Conservation (phyloP, 2,888 invertebrate genomes). For the Embidobia sp. region DNA sequence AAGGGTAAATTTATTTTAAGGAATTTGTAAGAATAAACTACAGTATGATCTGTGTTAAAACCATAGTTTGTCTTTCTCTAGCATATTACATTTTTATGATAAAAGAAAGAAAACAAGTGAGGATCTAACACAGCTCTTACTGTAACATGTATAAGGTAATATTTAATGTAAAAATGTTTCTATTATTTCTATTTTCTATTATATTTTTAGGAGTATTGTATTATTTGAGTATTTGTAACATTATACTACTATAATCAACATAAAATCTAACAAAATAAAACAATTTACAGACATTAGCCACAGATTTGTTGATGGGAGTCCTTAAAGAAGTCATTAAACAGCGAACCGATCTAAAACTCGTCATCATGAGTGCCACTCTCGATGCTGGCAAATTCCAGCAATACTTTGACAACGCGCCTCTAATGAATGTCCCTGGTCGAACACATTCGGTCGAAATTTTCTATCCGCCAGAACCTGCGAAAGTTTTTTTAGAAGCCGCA, state of each 20-base stretch:
- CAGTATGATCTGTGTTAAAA: too few relatives aligned
- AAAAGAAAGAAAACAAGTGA: too few relatives aligned
- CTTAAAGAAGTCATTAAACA: conserved; percentile 98
- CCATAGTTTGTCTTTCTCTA: too few relatives aligned
- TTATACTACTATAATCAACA: too few relatives aligned
- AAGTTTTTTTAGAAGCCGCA: conserved; percentile 99
- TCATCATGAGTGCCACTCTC: conserved; percentile 99
- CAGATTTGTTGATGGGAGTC: conserved; percentile 99
- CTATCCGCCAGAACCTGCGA: conserved; percentile 99
- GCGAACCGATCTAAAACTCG: conserved; percentile 95
- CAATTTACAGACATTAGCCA: conserved; percentile 89
- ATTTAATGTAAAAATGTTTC: too few relatives aligned
- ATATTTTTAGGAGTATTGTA: too few relatives aligned
- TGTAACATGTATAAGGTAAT: too few relatives aligned
- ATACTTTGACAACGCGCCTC: conserved; percentile 98
- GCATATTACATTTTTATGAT: too few relatives aligned
- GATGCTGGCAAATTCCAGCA: conserved; percentile 99
- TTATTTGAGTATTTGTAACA: too few relatives aligned
- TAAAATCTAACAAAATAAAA: neutral
- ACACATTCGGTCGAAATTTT: conserved; percentile 99
- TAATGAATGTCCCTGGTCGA: conserved; percentile 99
- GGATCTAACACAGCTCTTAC: too few relatives aligned
- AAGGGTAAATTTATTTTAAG: conserved; percentile 82
- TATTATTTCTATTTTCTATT: too few relatives aligned
- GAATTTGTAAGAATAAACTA: neutral